phyloP scores from a whole-genome alignment of 2,113 vertebrate genomes.

The Terrapene triunguis region DNA sequence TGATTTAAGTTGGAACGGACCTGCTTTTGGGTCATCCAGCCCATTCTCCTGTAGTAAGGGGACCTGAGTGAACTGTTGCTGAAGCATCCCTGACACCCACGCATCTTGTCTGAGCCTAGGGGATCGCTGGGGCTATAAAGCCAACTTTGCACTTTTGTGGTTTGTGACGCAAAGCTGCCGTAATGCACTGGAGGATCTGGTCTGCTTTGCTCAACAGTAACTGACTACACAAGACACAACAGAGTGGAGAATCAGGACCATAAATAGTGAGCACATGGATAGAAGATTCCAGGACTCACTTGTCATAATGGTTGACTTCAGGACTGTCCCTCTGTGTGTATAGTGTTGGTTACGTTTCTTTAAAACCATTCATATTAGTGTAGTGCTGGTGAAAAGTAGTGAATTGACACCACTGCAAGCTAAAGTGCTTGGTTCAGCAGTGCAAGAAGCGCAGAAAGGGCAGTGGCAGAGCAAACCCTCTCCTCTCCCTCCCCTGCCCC shows the following conservation, averaged over 20 bases:
- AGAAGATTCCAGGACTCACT: not conserved
- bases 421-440: not conserved
- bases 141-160: rapidly evolving
- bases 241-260: not conserved
- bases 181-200: not conserved
- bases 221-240: not conserved
- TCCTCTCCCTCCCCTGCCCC: not conserved
- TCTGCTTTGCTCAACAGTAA: not conserved
- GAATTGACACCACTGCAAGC: not conserved
- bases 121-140: not conserved
- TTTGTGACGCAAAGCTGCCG: not conserved
- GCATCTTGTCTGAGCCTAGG: rapidly evolving
- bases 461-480: not conserved
- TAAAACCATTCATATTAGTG: not conserved
- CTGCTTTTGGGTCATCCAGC: not conserved
- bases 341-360: not conserved
- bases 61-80: not conserved
- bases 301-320: not conserved
- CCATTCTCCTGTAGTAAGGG: not conserved
- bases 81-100: not conserved
- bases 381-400: not conserved
- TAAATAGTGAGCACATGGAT: not conserved
- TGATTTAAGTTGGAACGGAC: not conserved
- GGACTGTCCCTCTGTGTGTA: not conserved
- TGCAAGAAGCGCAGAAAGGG: not conserved